phyloP scores from a whole-genome alignment of 2,113 vertebrate species.

The Pedionomus torquatus region DNA sequence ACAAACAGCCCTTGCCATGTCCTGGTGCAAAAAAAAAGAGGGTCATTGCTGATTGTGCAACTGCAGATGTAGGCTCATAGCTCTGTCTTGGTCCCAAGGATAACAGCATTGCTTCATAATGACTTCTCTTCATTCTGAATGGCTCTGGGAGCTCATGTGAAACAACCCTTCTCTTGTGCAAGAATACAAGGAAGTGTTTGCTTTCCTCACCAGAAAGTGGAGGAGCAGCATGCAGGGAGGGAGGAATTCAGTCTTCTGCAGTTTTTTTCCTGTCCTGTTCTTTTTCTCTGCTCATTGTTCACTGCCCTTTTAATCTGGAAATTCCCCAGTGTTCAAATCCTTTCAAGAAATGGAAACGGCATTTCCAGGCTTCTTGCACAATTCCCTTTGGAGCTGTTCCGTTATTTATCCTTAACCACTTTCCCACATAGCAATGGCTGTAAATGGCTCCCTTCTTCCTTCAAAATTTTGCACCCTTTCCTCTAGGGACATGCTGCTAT shows the following conservation, averaged over 20 bases:
- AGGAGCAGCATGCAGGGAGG: not conserved
- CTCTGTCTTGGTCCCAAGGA: not conserved
- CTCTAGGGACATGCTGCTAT: not conserved
- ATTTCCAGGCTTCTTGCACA: conserved; percentile 50
- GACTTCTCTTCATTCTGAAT: not conserved
- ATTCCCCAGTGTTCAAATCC: not conserved
- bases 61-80: not conserved
- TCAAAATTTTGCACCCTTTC: conserved; percentile 14
- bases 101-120: not conserved
- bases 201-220: not conserved
- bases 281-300: not conserved
- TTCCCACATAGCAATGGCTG: conserved; percentile 39
- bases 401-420: conserved; percentile 5
- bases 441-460: not conserved
- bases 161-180: not conserved
- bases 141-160: not conserved
- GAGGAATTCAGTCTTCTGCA: not conserved
- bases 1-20: not conserved
- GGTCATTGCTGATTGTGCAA: not conserved
- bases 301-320: conserved; percentile 29
- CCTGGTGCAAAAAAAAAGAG: not conserved
- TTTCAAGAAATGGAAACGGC: not conserved
- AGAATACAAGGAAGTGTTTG: not conserved
- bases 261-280: not conserved
- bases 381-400: conserved; percentile 39